A percentile compares a stretch with the other conserved stretches of the same genome.
Evolutionary conservation across 2,888 invertebrate genomes (phyloP).

Genomic region (Clusia tigrina): DNA sequence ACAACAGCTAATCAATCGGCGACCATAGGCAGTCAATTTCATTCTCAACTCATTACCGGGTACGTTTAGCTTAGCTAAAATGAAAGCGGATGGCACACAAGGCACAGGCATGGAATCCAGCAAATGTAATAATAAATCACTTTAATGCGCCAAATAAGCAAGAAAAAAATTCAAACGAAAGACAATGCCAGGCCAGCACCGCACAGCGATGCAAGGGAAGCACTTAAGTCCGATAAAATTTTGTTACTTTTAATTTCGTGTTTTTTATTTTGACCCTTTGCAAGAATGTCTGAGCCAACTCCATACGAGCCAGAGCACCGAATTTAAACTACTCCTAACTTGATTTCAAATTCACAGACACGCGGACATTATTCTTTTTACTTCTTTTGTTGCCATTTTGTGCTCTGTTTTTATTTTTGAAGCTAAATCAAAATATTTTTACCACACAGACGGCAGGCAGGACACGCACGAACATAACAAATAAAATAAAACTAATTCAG

Average conservation of each 20-base stretch:
- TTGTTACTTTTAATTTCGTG: background rate
- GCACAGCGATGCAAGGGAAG: background rate
- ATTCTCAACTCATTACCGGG: constrained; percentile 4
- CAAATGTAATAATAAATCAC: constrained; percentile 17
- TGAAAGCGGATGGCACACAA: background rate
- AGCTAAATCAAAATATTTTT: no score
- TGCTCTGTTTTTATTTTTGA: no score
- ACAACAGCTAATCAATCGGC: background rate
- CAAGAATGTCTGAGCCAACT: no score
- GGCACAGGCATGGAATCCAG: constrained; percentile 3
- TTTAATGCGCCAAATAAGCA: background rate
- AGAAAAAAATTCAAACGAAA: background rate
- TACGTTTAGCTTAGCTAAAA: background rate
- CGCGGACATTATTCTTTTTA: no score
- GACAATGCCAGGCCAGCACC: background rate
- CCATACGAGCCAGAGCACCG: no score
- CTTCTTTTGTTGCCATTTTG: no score
- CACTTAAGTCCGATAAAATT: background rate
- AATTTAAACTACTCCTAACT: no score
- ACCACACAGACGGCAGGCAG: no score
- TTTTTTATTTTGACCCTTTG: no score
- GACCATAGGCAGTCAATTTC: constrained; percentile 2
- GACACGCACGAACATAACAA: no score
- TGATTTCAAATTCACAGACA: no score
- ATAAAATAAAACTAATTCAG: no score